phyloP scores from a whole-genome alignment of 2,113 vertebrate genomes.

The Toxostoma redivivum region DNA sequence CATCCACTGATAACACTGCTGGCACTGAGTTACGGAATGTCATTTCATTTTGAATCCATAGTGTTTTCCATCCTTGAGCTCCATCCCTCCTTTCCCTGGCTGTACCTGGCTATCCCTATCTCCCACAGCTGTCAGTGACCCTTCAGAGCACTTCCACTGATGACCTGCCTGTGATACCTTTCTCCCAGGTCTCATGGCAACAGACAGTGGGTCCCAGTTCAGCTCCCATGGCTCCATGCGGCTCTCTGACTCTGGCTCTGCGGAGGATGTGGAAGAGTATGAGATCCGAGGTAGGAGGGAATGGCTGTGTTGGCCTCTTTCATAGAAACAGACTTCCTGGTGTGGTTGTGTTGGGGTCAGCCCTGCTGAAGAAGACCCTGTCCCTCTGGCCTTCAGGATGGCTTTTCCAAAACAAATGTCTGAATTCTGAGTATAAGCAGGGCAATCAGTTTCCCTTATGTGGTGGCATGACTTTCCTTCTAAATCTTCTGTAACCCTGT shows the following conservation, averaged over 20 bases:
- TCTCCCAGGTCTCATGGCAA: conserved; percentile 76
- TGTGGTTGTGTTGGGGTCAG: neutral
- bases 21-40: neutral
- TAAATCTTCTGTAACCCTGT: neutral
- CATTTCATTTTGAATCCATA: neutral
- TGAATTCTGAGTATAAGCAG: neutral
- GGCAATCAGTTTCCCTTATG: neutral
- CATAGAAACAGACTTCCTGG: neutral
- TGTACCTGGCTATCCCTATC: accelerated
- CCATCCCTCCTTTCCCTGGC: neutral
- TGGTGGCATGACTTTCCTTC: neutral
- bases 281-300: conserved; percentile 85
- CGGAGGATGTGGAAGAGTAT: conserved; percentile 86
- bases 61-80: neutral
- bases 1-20: neutral
- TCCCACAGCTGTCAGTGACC: neutral
- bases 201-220: conserved; percentile 87
- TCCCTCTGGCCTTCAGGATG: neutral
- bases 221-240: conserved; percentile 85
- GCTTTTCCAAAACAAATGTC: neutral
- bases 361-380: neutral
- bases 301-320: neutral
- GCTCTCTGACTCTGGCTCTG: conserved; percentile 87
- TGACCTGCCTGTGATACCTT: neutral
- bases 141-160: neutral